A percentile compares a stretch with the other conserved stretches of the same genome.
Conservation (phyloP, 2,888 invertebrate genomes). For the Anodontia alba region DNA sequence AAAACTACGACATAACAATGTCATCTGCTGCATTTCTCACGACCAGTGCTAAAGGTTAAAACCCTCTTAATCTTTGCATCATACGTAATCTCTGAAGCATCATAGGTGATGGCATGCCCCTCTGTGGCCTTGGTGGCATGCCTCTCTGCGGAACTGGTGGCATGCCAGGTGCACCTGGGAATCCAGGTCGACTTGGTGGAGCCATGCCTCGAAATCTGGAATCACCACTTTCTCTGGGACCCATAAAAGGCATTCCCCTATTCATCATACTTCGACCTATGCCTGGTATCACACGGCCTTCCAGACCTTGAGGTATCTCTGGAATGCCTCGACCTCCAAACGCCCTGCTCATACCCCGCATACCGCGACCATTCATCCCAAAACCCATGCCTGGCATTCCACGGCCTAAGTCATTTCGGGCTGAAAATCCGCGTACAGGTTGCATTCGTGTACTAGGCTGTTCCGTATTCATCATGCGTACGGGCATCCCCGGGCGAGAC, state of each 20-base stretch:
- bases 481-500: background rate
- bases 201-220: background rate
- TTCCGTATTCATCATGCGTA: constrained; percentile 6
- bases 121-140: background rate
- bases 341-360: background rate
- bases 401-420: background rate
- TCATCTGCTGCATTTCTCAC: no score
- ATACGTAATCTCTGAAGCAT: background rate
- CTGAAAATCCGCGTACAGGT: no score
- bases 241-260: background rate
- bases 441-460: background rate
- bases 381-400: background rate
- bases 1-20: no score
- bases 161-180: background rate
- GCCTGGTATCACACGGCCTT: background rate
- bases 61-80: background rate
- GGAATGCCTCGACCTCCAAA: background rate
- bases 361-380: background rate
- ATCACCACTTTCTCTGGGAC: background rate
- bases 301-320: background rate
- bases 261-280: background rate
- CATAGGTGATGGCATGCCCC: background rate
- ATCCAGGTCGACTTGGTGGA: background rate
- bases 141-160: background rate
- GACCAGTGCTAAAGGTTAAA: no score